Conservation (phyloP, 2,888 invertebrate genomes). For the Megamerina dolium region DNA sequence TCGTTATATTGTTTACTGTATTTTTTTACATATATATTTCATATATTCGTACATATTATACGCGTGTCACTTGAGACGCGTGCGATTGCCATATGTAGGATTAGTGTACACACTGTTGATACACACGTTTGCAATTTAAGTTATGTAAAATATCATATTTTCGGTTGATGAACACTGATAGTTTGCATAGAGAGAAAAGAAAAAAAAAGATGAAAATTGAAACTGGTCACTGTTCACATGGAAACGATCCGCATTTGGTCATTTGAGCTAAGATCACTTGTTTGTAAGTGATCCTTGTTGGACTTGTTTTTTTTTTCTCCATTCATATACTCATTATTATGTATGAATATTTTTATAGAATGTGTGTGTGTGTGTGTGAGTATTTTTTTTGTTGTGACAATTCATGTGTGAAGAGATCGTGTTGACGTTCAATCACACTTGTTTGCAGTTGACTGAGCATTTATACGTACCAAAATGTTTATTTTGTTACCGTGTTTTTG, state of each 20-base stretch:
- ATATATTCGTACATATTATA: too few species aligned
- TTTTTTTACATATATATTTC: too few species aligned
- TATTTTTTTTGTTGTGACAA: conserved; percentile 1
- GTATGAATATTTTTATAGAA: not conserved
- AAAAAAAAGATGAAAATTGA: not conserved
- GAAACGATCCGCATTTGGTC: not conserved
- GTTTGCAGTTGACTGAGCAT: conserved; percentile 16
- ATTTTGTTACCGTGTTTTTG: too few species aligned
- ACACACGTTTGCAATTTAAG: not conserved
- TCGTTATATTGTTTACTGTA: too few species aligned
- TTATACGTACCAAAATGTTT: not conserved
- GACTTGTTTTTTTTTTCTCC: too few species aligned
- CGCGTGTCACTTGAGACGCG: conserved; percentile 47
- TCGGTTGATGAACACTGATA: not conserved
- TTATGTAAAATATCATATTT: not conserved
- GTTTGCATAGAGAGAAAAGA: not conserved
- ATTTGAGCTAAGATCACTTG: conserved; percentile 6
- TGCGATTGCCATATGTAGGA: conserved; percentile 38
- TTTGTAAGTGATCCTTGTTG: conserved; percentile 8
- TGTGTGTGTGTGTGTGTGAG: not conserved
- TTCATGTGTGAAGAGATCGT: conserved; percentile 20
- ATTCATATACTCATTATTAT: too few species aligned
- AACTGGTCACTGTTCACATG: too few species aligned
- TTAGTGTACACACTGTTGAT: too few species aligned
- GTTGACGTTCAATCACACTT: conserved; percentile 24